These are phyloP conservation scores for Sapajus apella DNA, from an alignment of 2,113 vertebrate genomes.

Conservation along the genomic window DNA sequence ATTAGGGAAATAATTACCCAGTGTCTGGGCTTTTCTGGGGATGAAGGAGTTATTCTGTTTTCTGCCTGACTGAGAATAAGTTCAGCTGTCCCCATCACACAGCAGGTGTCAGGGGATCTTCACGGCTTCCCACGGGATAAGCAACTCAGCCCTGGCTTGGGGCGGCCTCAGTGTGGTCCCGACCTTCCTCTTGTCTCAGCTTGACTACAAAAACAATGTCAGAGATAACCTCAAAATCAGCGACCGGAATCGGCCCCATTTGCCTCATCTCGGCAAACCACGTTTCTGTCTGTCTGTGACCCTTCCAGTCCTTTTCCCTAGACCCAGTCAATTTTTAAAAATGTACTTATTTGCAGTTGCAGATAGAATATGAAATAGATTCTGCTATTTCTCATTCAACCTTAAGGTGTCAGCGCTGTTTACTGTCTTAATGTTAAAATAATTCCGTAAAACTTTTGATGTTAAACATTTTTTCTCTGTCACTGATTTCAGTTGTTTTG, in stretches of 20 bases:
- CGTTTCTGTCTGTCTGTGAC: fast-evolving
- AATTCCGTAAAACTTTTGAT: not conserved
- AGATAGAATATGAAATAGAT: not conserved
- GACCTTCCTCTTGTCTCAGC: not conserved
- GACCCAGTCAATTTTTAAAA: not conserved
- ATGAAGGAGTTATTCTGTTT: not conserved
- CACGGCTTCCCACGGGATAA: not conserved
- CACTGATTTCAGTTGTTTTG: constrained; percentile 87
- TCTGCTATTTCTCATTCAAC: not conserved
- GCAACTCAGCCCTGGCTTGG: not conserved
- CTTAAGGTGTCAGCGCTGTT: not conserved
- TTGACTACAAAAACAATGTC: not conserved
- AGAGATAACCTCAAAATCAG: not conserved
- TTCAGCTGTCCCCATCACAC: not conserved
- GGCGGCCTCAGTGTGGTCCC: not conserved
- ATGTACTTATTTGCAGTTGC: not conserved
- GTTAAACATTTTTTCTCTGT: not conserved
- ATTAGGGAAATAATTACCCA: not conserved
- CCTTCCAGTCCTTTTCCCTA: not conserved
- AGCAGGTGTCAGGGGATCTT: not conserved
- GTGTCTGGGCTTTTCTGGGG: not conserved
- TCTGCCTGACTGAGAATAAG: not conserved
- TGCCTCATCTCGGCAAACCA: not conserved
- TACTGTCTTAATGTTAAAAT: not conserved
- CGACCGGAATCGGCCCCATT: not conserved